Base-by-base conservation (phyloP, 2,888 invertebrate genomes). In the Salticus scenicus region DNA sequence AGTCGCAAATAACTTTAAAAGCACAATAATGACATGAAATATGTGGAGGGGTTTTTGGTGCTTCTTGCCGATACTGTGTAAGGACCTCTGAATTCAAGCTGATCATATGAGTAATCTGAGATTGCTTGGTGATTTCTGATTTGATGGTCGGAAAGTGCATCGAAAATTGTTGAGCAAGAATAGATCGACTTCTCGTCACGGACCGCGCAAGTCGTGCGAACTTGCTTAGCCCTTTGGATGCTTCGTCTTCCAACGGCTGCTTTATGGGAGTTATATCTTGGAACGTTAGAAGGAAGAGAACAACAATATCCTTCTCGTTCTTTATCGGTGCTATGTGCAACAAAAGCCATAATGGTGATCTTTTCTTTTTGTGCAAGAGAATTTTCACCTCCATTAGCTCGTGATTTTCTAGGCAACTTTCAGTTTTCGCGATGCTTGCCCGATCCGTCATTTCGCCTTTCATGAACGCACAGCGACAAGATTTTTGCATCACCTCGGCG, bases 21-120 rank as follows among this genome's bases (percentile, higher is more conserved):
- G 98, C 97, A 94, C 98, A 99, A 94, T 99, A 99, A 93, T 99
- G 99, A 90, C 99, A 94, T 90, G 99, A 94, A 92, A 99, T 99
- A 93, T 99, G 99, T 89, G 99, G 98, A 89, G 99, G 99, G 87
- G 99, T 99, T 93, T 99, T 99, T 89, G 99, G 99, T 88, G 99
- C 98, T 94, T 99, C 99, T 93, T 99, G 98, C 88, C 98, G 95
- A 93, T 98, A 98, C 93, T 98, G 98, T 89, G 98, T 98, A 94
- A 99, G 95, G 92, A 99, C 96, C 93, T 99, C 99, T 90, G 98
- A 97, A 92, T 96, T 98, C 92, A 99, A 94, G 92, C 97, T 98
- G 97, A 99, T 97, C 95, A 96, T 95, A 93, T 97, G 98, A 92
- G 97, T 97, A 92, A 98, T 94, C 93, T 98, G 97, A 90, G 97